Conservation (phyloP, 2,888 invertebrate species). For the Anagyrus pseudococci region DNA sequence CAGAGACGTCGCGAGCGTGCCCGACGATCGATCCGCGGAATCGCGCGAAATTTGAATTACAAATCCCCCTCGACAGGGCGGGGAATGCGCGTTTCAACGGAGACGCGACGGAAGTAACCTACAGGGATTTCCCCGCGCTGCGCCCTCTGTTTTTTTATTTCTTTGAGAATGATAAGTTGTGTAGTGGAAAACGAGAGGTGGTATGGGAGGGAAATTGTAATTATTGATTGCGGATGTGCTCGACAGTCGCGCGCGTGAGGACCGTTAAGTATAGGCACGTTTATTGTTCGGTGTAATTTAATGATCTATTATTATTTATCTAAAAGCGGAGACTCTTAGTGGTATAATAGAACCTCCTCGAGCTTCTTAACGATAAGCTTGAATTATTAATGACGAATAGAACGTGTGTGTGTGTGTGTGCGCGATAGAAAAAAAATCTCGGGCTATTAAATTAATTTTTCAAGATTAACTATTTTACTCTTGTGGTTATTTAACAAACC, state of each 20-base stretch:
- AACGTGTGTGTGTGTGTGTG: too few species aligned
- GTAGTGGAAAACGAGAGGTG: background rate
- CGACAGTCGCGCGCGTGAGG: too few species aligned
- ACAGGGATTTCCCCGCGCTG: too few species aligned
- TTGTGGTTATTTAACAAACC: too few species aligned
- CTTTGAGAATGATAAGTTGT: background rate
- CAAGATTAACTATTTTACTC: too few species aligned
- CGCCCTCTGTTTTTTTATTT: background rate
- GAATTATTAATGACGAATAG: too few species aligned
- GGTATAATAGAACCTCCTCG: too few species aligned
- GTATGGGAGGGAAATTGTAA: conserved; percentile 9
- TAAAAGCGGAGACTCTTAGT: background rate
- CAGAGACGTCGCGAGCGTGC: conserved; percentile 3
- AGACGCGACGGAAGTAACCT: background rate
- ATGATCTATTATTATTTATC: background rate
- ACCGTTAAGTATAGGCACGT: background rate
- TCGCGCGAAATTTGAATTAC: conserved; percentile 40
- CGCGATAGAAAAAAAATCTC: too few species aligned
- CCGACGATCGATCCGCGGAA: conserved; percentile 33
- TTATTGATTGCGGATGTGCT: conserved; percentile 5
- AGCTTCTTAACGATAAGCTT: too few species aligned
- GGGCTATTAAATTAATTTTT: too few species aligned
- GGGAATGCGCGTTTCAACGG: background rate
- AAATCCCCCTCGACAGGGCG: conserved; percentile 27
- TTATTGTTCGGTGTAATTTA: background rate